Base-by-base conservation (phyloP, 2,113 vertebrate species). In the Mesocricetus auratus region DNA sequence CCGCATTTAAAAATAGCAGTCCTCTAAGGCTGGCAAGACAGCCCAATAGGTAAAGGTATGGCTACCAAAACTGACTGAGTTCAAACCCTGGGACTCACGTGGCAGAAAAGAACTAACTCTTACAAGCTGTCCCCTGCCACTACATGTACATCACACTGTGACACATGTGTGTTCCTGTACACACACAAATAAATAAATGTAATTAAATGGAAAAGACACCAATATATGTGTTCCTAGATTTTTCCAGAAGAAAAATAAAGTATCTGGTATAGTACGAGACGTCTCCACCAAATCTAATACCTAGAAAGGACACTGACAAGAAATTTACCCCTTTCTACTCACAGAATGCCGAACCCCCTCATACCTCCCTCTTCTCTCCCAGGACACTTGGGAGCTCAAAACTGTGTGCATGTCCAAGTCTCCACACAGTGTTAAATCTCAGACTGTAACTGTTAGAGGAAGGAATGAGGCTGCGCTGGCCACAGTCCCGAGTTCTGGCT, bases 1-100 rank as follows among this genome's bases (percentile, higher is more conserved):
- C 36, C 75, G 24, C 13, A 7, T 86, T 97, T 47, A 39, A 95
- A 94, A 93, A 42, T 17, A 66, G 26, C 69, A 75, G 19, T 86
- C n/a, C 7, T 82, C 89, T 42, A 75, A 71, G 53, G 53, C 79
- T 39, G 79, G 53, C 19, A 47, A 86, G 64, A 22, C 17, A 13
- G 19, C 45, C 29, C 31, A 86, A 7, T 16, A 47, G 31, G 39
- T 12, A 68, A 33, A 50, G 62, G 83, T 11, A 2, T 47, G 42
- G 62, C 62, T 50, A 21, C 31, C 29, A 7, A 47, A 47, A 16
- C 82, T 66, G 42, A 15, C 45, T 12, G 85, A 50, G 26, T 42
- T 60, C 79, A 47, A 1, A 19, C 39, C 64, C 62, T 31, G 5
- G 16, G 4, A 33, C 9, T 45, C 39, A 36, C 24, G 1, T 47